These are phyloP conservation scores for Pterobdella sp. DNA, from an alignment of 2,888 invertebrate species.

Conservation along the genomic window DNA sequence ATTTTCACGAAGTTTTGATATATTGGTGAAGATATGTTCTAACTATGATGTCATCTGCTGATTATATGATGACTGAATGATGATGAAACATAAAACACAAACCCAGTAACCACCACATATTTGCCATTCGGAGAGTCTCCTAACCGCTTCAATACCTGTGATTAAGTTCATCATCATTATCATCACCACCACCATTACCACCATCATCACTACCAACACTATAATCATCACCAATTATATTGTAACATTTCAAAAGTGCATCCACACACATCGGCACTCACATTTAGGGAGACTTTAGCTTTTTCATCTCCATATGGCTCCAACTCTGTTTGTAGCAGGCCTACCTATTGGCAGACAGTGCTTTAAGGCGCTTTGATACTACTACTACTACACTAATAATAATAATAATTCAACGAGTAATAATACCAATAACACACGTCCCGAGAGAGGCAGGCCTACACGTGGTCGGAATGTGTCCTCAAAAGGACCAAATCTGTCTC, in stretches of 20 bases:
- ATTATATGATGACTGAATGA: background rate
- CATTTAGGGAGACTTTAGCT: conserved; percentile 79
- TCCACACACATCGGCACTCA: too few species aligned
- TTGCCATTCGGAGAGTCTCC: conserved; percentile 66
- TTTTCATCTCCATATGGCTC: conserved; percentile 85
- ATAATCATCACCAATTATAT: too few species aligned
- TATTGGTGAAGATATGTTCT: conserved; percentile 97
- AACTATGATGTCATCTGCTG: conserved; percentile 63
- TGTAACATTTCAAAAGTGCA: too few species aligned
- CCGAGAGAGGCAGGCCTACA: too few species aligned
- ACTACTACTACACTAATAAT: background rate
- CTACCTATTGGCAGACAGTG: too few species aligned
- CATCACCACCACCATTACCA: too few species aligned
- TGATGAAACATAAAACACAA: conserved; percentile 44
- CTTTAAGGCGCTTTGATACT: too few species aligned
- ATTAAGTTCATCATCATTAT: background rate
- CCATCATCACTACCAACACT: too few species aligned
- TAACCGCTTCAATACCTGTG: conserved; percentile 64
- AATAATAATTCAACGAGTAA: background rate
- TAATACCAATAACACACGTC: background rate
- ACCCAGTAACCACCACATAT: conserved; percentile 92
- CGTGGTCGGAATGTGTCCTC: too few species aligned
- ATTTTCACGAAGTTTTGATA: background rate
- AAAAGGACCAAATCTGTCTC: too few species aligned
- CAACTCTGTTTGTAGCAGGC: conserved; percentile 69